A percentile compares a stretch with the other conserved stretches of the same genome.
These are phyloP conservation scores for Xanthia icteritia DNA, from an alignment of 2,888 invertebrate genomes.

Conservation along the genomic window DNA sequence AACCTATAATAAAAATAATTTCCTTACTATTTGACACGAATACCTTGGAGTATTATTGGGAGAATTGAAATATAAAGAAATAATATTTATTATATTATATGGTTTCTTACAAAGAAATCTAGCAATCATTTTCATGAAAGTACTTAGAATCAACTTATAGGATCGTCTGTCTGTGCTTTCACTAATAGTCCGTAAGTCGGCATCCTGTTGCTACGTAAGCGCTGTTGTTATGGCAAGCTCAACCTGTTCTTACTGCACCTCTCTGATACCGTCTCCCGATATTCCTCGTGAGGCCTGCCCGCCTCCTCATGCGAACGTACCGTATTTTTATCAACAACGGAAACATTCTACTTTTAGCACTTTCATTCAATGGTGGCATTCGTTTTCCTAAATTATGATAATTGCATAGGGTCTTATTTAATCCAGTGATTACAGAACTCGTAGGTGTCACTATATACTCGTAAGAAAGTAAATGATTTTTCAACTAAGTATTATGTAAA, in stretches of 20 bases:
- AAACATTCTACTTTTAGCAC: conserved; percentile 45
- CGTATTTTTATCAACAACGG: conserved; percentile 60
- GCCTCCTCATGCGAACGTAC: conserved; percentile 30
- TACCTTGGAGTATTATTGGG: background rate
- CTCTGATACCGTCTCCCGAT: conserved; percentile 55
- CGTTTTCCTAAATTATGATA: conserved; percentile 63
- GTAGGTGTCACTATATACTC: conserved; percentile 60
- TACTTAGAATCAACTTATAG: background rate
- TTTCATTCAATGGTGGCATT: conserved; percentile 52
- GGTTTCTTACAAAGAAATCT: background rate
- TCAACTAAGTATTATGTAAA: conserved; percentile 66
- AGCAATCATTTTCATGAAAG: conserved; percentile 15
- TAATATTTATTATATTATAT: background rate
- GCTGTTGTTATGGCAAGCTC: conserved; percentile 52
- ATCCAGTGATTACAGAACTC: conserved; percentile 60
- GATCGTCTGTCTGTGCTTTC: conserved; percentile 25
- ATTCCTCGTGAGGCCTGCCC: conserved; percentile 38
- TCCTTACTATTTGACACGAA: conserved; percentile 15
- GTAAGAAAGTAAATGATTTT: conserved; percentile 61
- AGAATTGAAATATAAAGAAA: conserved; percentile 1
- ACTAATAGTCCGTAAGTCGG: conserved; percentile 28
- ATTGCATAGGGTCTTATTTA: conserved; percentile 58
- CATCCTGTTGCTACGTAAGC: conserved; percentile 42
- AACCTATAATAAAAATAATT: conserved; percentile 30
- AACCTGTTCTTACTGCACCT: conserved; percentile 50